phyloP scores from a whole-genome alignment of 64 coral and sea anemone genomes.

The Astreopora myriophthalma region DNA sequence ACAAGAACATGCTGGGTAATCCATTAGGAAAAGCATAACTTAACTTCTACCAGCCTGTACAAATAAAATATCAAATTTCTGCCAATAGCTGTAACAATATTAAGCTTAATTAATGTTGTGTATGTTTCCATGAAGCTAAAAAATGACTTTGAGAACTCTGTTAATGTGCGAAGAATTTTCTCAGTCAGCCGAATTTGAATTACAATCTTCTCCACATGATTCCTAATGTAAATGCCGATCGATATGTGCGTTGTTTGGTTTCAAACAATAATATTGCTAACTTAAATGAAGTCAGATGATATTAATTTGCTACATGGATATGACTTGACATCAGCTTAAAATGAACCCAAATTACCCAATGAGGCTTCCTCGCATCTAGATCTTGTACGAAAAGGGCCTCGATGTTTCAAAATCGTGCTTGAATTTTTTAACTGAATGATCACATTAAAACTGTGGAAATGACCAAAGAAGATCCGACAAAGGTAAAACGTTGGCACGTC shows the following conservation, averaged over 20 bases:
- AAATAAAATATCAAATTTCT: too few relatives aligned
- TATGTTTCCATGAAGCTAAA: too few relatives aligned
- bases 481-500: background rate
- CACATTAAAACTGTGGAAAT: background rate
- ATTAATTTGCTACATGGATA: background rate
- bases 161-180: too few relatives aligned
- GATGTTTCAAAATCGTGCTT: background rate
- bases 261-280: conserved; percentile 8
- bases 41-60: too few relatives aligned
- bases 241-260: background rate
- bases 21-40: too few relatives aligned
- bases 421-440: background rate
- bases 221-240: too few relatives aligned
- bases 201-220: background rate
- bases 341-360: background rate
- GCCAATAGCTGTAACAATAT: too few relatives aligned
- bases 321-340: too few relatives aligned
- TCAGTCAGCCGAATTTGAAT: too few relatives aligned
- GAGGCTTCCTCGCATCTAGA: background rate
- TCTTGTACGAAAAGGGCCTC: background rate
- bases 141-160: too few relatives aligned
- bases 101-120: too few relatives aligned
- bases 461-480: background rate
- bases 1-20: too few relatives aligned
- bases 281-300: background rate